These are phyloP conservation scores for Antheraea yamamai DNA, from an alignment of 2,888 invertebrate species.

Conservation along the genomic window DNA sequence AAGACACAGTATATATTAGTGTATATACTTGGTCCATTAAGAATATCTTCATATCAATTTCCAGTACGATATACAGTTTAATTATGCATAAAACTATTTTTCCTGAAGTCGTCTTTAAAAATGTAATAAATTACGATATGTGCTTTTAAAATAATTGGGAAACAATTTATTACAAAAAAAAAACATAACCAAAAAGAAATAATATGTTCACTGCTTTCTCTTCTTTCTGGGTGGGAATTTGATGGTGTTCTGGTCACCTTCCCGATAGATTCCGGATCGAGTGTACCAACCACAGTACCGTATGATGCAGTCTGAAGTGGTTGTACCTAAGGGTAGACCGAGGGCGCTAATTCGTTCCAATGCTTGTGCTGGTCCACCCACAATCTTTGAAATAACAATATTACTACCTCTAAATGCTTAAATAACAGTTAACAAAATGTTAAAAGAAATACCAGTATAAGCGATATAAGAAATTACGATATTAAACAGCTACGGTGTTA, in stretches of 20 bases:
- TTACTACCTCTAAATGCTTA: background rate
- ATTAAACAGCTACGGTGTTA: no score
- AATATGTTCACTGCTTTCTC: conserved; percentile 33
- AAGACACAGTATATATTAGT: no score
- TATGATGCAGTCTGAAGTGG: conserved; percentile 59
- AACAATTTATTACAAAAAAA: conserved; percentile 17
- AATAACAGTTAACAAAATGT: no score
- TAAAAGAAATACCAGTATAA: no score
- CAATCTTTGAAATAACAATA: conserved; percentile 46
- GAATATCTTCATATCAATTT: no score
- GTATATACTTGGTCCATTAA: no score
- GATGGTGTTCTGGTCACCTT: conserved; percentile 60
- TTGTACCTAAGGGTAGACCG: conserved; percentile 68
- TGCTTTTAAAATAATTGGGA: background rate
- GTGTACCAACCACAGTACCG: conserved; percentile 60
- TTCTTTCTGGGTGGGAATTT: conserved; percentile 63
- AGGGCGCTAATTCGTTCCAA: conserved; percentile 73
- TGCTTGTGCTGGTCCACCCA: conserved; percentile 61
- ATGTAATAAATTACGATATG: background rate
- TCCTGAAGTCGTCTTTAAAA: background rate
- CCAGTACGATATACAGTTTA: no score
- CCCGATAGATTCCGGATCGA: conserved; percentile 55
- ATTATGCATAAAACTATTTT: no score
- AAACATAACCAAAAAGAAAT: background rate
- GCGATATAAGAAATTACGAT: no score